Evolutionary conservation across 2,797 vertebrate species (phyloP).

Genomic region (Acridotheres tristis): DNA sequence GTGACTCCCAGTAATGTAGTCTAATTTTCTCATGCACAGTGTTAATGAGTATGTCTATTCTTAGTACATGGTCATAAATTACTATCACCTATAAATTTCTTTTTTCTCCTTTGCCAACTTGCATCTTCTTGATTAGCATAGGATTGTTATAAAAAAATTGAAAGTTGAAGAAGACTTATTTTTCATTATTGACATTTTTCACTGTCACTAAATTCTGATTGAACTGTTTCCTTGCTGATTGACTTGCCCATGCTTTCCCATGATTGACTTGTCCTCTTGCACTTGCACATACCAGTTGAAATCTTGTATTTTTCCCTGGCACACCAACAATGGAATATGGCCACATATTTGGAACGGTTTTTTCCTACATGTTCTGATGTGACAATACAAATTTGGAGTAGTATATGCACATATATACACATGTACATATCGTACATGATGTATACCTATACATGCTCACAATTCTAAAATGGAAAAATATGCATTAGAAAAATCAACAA

Average conservation of each 20-base stretch:
- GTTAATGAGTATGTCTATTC: slow-evolving; percentile 49
- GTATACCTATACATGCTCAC: neutral
- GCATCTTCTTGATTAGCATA: neutral
- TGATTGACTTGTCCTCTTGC: neutral
- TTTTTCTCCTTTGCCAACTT: slow-evolving; percentile 1
- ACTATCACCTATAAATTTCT: slow-evolving; percentile 23
- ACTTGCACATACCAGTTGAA: neutral
- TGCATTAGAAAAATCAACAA: neutral
- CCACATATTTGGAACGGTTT: neutral
- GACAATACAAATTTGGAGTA: neutral
- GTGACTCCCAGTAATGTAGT: neutral
- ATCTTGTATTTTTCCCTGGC: neutral
- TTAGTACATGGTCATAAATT: slow-evolving; percentile 39
- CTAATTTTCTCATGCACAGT: neutral
- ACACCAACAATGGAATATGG: neutral
- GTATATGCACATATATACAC: neutral
- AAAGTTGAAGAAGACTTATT: neutral
- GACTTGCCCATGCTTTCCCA: neutral
- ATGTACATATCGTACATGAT: neutral
- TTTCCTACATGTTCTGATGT: neutral
- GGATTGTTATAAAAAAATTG: neutral
- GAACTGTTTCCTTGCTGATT: neutral
- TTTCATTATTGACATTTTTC: neutral
- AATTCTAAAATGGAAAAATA: neutral
- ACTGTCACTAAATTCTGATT: neutral